phyloP scores from a whole-genome alignment of 2,888 invertebrate genomes.

The Thelaira solivaga region DNA sequence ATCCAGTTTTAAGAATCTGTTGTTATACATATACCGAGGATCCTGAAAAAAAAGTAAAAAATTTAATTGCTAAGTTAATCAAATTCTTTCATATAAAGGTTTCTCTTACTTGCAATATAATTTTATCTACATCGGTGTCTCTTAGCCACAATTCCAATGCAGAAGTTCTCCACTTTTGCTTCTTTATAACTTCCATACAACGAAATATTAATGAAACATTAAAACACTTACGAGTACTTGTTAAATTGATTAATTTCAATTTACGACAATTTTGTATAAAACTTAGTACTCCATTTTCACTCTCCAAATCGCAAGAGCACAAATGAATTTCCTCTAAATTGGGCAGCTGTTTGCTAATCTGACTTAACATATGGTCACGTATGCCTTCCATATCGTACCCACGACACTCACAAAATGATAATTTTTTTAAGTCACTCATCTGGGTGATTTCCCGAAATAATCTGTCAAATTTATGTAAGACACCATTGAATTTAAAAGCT shows the following conservation, averaged over 20 bases:
- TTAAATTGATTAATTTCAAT: constrained; percentile 67
- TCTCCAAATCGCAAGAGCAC: constrained; percentile 69
- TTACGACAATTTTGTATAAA: constrained; percentile 67
- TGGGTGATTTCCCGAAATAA: constrained; percentile 68
- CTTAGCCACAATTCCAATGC: constrained; percentile 68
- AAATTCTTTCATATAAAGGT: not conserved
- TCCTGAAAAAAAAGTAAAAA: constrained; percentile 52
- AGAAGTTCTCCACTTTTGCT: constrained; percentile 68
- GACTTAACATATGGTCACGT: constrained; percentile 65
- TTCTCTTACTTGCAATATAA: constrained; percentile 49
- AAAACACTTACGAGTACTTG: constrained; percentile 64
- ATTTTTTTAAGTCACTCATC: constrained; percentile 62
- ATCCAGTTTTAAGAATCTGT: constrained; percentile 65
- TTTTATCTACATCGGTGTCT: constrained; percentile 66
- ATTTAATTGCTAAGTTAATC: not conserved
- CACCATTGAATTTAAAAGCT: constrained; percentile 69
- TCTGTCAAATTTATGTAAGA: constrained; percentile 67
- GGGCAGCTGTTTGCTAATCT: constrained; percentile 65
- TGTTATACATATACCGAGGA: constrained; percentile 64
- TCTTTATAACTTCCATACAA: constrained; percentile 65
- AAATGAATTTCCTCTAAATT: constrained; percentile 67
- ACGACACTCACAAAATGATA: constrained; percentile 65
- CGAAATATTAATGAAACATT: constrained; percentile 65
- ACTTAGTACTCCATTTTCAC: constrained; percentile 66
- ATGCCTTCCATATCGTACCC: constrained; percentile 64